These are phyloP conservation scores for Oryzias javanicus DNA, from an alignment of 2,113 vertebrate genomes.

Conservation along the genomic window DNA sequence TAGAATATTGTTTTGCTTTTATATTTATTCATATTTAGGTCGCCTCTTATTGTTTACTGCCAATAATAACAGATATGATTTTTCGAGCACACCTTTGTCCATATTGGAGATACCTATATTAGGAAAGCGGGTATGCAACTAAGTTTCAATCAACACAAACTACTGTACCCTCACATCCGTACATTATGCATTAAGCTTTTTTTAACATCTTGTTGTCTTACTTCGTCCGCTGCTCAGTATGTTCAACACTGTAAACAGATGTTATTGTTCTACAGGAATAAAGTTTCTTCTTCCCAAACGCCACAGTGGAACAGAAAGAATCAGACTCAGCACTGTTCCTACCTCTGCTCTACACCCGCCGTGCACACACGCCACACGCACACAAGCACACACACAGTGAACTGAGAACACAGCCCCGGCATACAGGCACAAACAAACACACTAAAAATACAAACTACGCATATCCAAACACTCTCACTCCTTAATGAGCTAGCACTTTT, in stretches of 20 bases:
- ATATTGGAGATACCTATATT: constrained; percentile 16
- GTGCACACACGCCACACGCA: constrained; percentile 50
- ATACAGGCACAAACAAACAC: constrained; percentile 80
- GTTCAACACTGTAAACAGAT: constrained; percentile 74
- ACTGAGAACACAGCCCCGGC: constrained; percentile 72
- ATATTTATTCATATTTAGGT: constrained; percentile 31
- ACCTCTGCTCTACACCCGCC: constrained; percentile 64
- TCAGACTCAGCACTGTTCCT: constrained; percentile 75
- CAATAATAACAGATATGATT: constrained; percentile 16
- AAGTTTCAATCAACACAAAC: constrained; percentile 58
- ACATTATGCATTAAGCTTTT: constrained; percentile 61
- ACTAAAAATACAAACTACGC: constrained; percentile 83
- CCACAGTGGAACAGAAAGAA: constrained; percentile 73
- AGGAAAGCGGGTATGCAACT: constrained; percentile 52
- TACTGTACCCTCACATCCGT: constrained; percentile 45
- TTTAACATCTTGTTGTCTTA: constrained; percentile 66
- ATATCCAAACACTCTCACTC: constrained; percentile 81
- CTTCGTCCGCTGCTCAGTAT: constrained; percentile 53
- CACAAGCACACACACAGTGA: constrained; percentile 54
- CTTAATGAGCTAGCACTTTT: constrained; percentile 82
- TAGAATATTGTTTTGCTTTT: constrained; percentile 6
- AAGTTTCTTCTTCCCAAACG: constrained; percentile 70
- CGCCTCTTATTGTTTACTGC: constrained; percentile 9
- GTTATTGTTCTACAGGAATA: constrained; percentile 70
- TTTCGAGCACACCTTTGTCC: neutral